Base-by-base conservation (phyloP, 2,113 vertebrate genomes). In the Eulemur macaco region DNA sequence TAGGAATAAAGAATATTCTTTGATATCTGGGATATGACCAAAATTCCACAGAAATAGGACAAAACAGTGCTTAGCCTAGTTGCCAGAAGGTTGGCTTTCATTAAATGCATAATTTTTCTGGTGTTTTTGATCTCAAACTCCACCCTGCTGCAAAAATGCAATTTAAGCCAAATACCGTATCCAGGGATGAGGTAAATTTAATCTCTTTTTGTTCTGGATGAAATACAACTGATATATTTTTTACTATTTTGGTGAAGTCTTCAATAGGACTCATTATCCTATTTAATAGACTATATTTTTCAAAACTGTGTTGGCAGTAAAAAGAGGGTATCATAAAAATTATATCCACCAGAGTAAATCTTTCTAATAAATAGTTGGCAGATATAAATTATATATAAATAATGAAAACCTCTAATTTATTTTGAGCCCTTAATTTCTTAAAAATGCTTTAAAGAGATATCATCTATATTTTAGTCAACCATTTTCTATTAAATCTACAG, bases 81-180 rank as follows among this genome's bases (percentile, higher is more conserved):
- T 98, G 96, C 97, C 97, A 98, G 96, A 98, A 96, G 89, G 97
- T 98, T 97, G 95, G 96, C 97, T 98, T 98, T 98, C 94, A 92
- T 96, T 98, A 95, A 96, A 95, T 89, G 89, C 52, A 95, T 98
- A 94, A 90, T 97, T 98, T 98, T 98, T 98, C 96, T 98, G 69
- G 42, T 97, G 94, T 95, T 98, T 98, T 97, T 98, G 86, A 98
- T 98, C 86, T 96, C 95, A 97, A 95, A 78, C 96, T 98, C 96
- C 94, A 98, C 96, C 95, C 97, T 98, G 63, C 95, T 98, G 77
- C 91, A 98, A 95, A 96, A 96, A 96, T 98, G 91, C 64, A 98
- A 81, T 96, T 96, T 90, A 34, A 89, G 97, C 96, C 98, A 98
- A 97, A 89, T 98, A 96, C 58, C 96, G 97, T 97, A 98, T 98